Percentiles rank a stretch among this genome's conserved stretches.
Conservation (phyloP, 2,113 vertebrate species). For the Panurus biarmicus region DNA sequence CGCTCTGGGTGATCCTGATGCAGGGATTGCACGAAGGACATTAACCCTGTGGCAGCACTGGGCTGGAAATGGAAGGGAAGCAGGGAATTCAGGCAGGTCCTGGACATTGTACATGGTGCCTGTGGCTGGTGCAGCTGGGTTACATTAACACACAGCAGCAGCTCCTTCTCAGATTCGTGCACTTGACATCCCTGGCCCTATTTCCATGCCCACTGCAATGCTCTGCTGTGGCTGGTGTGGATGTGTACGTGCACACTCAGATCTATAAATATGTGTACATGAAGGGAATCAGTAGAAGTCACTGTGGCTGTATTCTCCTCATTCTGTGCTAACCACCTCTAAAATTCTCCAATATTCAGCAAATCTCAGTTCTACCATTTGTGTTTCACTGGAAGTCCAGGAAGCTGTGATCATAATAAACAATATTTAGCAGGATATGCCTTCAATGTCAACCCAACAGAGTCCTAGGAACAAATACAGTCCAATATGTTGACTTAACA, state of each 20-base stretch:
- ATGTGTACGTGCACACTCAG: rapidly evolving
- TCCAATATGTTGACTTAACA: neutral
- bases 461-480: neutral
- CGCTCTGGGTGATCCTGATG: neutral
- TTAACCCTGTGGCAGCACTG: neutral
- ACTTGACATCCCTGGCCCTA: neutral
- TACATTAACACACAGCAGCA: neutral
- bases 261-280: rapidly evolving
- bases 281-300: neutral
- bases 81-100: neutral
- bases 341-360: neutral
- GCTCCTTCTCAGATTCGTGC: neutral
- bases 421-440: neutral
- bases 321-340: neutral
- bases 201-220: neutral
- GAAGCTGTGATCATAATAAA: neutral
- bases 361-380: neutral
- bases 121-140: neutral
- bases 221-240: neutral
- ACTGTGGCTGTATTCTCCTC: neutral
- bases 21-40: neutral
- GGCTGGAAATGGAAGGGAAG: neutral
- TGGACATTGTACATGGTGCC: neutral
- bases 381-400: neutral
- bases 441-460: neutral